Base-by-base conservation (phyloP, 2,888 invertebrate species). In the Tachina grossa region DNA sequence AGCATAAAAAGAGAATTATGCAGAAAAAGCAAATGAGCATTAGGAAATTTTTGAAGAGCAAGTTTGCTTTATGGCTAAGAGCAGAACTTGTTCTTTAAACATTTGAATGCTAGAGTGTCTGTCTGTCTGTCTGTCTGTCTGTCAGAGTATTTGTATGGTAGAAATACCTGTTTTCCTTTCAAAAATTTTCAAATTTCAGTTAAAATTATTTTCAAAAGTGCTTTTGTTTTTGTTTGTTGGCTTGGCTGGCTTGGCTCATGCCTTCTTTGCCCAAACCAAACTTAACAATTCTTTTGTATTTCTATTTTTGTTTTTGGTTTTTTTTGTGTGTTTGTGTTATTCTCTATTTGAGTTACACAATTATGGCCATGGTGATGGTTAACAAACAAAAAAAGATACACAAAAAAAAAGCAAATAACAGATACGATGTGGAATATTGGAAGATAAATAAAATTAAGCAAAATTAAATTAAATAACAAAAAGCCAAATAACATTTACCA, bases 131-230 rank as follows among this genome's bases (percentile, higher is more conserved):
- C n/a, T n/a, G n/a, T n/a, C n/a, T 55, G 19, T 22, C 39, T 68
- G 68, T 14, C 19, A 11, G 49, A 45, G 45, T 55, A 47, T 65
- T 31, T 69, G n/a, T 59, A 13, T 22, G 47, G 63, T 41, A 61
- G 75, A 79, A 83, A 85, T 85, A 85, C 85, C 82, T 66, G 85
- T 85, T 85, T 85, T 79, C 63, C 85, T 78, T 85, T 85, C 79
- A 49, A 78, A 85, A 79, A 59, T 71, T 57, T 83, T 59, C n/a
- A 77, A 72, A 77, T 83, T 83, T 83, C 55, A 53, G 76, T 71
- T 77, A 59, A 72, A 59, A 39, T 49, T 66, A 19, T 65, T 19
- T 66, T 55, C 9, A 51, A 45, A 51, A 45, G 14, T 53, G 39
- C 43, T 45, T 68, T 53, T 51, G 11, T 8, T 63, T 41, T 75